Evolutionary conservation across 2,797 vertebrate species (phyloP).

Genomic region (Danio aesculapii): DNA sequence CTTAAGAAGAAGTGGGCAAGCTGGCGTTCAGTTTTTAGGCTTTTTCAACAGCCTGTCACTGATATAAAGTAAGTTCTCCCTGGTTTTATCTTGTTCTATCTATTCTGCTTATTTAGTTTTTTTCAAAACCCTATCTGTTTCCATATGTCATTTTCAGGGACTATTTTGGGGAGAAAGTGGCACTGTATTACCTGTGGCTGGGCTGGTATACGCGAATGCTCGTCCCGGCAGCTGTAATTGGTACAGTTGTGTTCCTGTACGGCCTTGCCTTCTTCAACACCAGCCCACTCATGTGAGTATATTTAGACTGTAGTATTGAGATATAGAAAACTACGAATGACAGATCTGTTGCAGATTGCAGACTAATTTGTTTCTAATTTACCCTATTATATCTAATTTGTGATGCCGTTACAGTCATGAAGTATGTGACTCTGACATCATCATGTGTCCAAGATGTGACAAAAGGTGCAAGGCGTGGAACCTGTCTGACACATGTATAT

Average conservation of each 20-base stretch:
- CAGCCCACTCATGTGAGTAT: slow-evolving; percentile 89
- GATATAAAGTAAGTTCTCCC: slow-evolving; percentile 80
- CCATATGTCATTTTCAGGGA: slow-evolving; percentile 69
- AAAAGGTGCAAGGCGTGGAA: slow-evolving; percentile 78
- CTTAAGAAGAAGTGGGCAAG: slow-evolving; percentile 80
- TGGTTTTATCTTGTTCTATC: not conserved
- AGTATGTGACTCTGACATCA: slow-evolving; percentile 84
- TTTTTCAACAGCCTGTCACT: slow-evolving; percentile 78
- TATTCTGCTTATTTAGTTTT: not conserved
- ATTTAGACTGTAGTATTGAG: not conserved
- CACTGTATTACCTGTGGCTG: slow-evolving; percentile 94
- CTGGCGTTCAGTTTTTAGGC: slow-evolving; percentile 71
- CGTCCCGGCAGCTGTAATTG: slow-evolving; percentile 77
- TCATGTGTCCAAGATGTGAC: slow-evolving; percentile 92
- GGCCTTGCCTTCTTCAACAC: slow-evolving; percentile 83
- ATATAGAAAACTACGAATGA: not conserved
- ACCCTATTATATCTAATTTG: not conserved
- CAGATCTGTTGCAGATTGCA: not conserved
- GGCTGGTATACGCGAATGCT: slow-evolving; percentile 91
- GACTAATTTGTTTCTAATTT: not conserved
- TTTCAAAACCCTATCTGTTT: slow-evolving; percentile 6
- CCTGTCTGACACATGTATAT: slow-evolving; percentile 88
- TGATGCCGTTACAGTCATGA: slow-evolving; percentile 80
- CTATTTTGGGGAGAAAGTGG: slow-evolving; percentile 95
- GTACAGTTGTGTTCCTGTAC: slow-evolving; percentile 81